A percentile compares a stretch with the other conserved stretches of the same genome.
Conservation (phyloP, 1,140 invertebrate species). For the Drosophila seguyi region DNA sequence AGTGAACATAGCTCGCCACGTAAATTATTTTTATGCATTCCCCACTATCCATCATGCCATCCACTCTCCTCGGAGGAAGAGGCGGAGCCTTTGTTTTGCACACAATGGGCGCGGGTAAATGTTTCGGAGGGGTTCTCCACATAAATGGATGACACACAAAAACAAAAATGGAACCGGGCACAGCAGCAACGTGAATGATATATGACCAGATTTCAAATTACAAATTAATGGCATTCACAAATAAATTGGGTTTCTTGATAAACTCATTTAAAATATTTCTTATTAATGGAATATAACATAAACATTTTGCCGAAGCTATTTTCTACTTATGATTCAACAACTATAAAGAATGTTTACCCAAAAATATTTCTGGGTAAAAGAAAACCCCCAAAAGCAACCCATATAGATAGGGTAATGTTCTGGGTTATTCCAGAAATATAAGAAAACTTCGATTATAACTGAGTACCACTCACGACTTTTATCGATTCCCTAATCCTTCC, state of each 20-base stretch:
- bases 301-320: background rate
- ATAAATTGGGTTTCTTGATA: slow-evolving; percentile 7
- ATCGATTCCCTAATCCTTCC: slow-evolving; percentile 38
- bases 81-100: slow-evolving; percentile 48
- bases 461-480: background rate
- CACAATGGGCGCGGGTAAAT: slow-evolving; percentile 42
- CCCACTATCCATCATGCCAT: slow-evolving; percentile 21
- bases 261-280: background rate
- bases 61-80: slow-evolving; percentile 10
- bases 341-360: background rate
- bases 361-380: background rate
- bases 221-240: slow-evolving; percentile 6
- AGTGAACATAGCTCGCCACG: slow-evolving; percentile 61
- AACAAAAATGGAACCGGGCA: slow-evolving; percentile 2
- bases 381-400: background rate
- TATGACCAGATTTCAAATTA: slow-evolving; percentile 10
- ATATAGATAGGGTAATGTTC: slow-evolving; percentile 1
- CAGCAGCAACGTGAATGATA: slow-evolving; percentile 6
- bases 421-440: background rate
- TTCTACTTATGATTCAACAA: slow-evolving; percentile 1
- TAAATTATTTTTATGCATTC: slow-evolving; percentile 49
- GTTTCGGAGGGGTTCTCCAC: slow-evolving; percentile 8
- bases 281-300: background rate
- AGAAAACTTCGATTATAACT: background rate
- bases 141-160: slow-evolving; percentile 30